Base-by-base conservation (phyloP, 2,797 vertebrate genomes). In the Choloepus didactylus region DNA sequence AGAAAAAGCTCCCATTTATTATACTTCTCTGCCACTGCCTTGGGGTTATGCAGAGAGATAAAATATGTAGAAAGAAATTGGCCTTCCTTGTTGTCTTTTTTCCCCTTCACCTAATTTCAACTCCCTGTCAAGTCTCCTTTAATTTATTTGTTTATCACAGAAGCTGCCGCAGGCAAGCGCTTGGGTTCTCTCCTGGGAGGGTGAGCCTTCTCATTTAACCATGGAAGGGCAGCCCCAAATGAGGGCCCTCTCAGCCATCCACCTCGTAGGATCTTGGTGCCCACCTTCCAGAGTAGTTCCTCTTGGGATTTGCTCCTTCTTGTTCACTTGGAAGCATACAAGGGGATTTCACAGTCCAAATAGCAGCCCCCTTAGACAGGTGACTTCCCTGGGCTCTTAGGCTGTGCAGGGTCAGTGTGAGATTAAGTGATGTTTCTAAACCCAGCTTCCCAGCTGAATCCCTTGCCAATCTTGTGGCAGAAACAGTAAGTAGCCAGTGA, bases 371-470 rank as follows among this genome's bases (percentile, higher is more conserved):
- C 76, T 49, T 1, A 56, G 29, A 51, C 49, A 59, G 51, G 73
- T 25, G 4, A 38, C 31, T 7, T 31, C n/a, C 83, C 25, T 0
- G 0, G 41, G 44, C 6, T 19, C 9, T 62, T 16, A 31, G 49
- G 9, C 29, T 41, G 8, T 15, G 67, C 6, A 6, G 23, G 25
- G 0, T n/a, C 29, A 29, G 0, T n/a, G 12, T 29, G 81, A 72
- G 27, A 60, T 76, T 59, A 73, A 10, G 38, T 25, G 67, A 67
- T 46, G 66, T 49, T 84, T 69, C 70, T 31, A n/a, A 9, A 16
- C 29, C 66, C 12, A 38, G 35, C 27, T 4, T 6, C 7, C 72
- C 1, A 5, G 72, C 14, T 14, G 72, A 6, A 10, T 25, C 72
- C 21, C 77, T 35, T 14, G 8, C 3, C 19, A 46, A 21, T 35